These are phyloP conservation scores for Chaetura pelagica DNA, from an alignment of 2,113 vertebrate genomes.

Conservation along the genomic window DNA sequence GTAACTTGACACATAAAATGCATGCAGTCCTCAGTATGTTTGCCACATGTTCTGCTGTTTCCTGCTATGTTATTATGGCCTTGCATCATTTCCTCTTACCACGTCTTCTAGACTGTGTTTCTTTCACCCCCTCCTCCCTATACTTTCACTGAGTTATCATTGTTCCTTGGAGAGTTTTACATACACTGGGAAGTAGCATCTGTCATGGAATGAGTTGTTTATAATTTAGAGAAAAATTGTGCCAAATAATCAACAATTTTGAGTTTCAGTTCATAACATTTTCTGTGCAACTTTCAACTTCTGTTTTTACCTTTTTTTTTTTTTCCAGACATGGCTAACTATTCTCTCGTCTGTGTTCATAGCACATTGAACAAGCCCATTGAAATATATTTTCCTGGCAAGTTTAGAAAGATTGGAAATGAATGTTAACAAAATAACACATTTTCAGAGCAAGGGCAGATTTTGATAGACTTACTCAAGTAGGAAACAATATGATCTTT, in stretches of 20 bases:
- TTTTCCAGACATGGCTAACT: not conserved
- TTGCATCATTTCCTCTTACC: conserved; percentile 63
- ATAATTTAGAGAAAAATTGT: conserved; percentile 8
- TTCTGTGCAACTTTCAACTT: not conserved
- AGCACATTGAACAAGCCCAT: not conserved
- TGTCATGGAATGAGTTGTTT: not conserved
- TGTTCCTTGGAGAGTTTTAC: conserved; percentile 9
- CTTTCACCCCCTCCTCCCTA: not conserved
- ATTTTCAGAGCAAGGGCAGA: conserved; percentile 1
- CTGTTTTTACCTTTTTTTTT: not conserved
- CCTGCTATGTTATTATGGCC: conserved; percentile 52
- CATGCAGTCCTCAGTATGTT: conserved; percentile 31
- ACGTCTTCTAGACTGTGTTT: conserved; percentile 26
- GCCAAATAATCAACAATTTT: conserved; percentile 10
- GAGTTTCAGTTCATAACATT: not conserved
- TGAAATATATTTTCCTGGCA: conserved; percentile 17
- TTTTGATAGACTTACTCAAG: conserved; percentile 21
- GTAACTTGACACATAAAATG: conserved; percentile 41
- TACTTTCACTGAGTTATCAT: conserved; percentile 17
- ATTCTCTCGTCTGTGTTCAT: not conserved
- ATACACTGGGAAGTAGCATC: not conserved
- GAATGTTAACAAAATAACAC: not conserved
- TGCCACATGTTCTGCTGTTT: conserved; percentile 58
- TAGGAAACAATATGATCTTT: conserved; percentile 20
- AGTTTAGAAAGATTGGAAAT: conserved; percentile 23